Conservation (phyloP, 2,888 invertebrate species). For the Blastobasis lacticolella region DNA sequence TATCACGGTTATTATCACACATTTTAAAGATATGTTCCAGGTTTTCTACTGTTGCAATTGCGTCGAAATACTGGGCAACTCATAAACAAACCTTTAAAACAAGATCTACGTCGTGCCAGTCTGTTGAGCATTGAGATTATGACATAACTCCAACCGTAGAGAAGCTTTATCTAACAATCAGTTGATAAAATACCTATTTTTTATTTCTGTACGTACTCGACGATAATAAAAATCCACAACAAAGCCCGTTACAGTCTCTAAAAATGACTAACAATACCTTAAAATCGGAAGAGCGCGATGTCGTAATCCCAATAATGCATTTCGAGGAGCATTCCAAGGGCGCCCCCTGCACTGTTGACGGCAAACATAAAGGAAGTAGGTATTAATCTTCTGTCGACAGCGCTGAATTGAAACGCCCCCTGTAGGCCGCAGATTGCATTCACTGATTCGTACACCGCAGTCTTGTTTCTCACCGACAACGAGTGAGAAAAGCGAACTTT, state of each 20-base stretch:
- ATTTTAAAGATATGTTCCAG: too few relatives aligned
- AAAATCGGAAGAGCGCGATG: neutral
- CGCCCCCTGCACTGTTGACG: neutral
- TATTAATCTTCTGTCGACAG: slow-evolving; percentile 67
- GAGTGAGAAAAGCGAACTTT: neutral
- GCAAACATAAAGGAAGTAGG: slow-evolving; percentile 51
- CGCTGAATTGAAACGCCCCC: slow-evolving; percentile 46
- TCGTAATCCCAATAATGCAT: slow-evolving; percentile 50
- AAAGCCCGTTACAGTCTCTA: neutral
- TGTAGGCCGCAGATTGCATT: slow-evolving; percentile 58
- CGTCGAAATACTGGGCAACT: too few relatives aligned
- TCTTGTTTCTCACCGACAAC: slow-evolving; percentile 11
- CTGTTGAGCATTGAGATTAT: too few relatives aligned
- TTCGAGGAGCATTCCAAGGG: slow-evolving; percentile 14
- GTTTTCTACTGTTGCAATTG: too few relatives aligned
- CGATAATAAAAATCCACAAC: neutral
- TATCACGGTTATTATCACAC: too few relatives aligned
- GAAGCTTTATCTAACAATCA: too few relatives aligned
- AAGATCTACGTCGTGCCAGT: too few relatives aligned
- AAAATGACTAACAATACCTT: neutral
- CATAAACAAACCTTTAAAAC: too few relatives aligned
- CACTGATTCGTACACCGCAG: slow-evolving; percentile 19
- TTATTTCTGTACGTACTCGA: neutral
- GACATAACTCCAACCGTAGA: too few relatives aligned
- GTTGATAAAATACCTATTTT: neutral